Evolutionary conservation across 2,797 vertebrate genomes (phyloP).

Genomic region (Artibeus lituratus): DNA sequence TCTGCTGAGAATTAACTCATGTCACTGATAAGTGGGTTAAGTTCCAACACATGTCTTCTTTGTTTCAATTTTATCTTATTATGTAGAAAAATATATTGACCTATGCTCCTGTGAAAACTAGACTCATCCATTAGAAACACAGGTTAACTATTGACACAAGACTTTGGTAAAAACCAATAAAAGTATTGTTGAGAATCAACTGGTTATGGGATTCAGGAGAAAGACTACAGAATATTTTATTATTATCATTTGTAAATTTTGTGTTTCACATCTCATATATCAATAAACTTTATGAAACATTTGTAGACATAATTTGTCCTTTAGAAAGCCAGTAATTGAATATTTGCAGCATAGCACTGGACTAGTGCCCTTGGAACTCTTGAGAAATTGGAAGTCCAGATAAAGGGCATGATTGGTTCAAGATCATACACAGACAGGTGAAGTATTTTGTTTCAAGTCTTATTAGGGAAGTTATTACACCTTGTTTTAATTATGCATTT

Average conservation of each 20-base stretch:
- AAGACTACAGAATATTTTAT: background rate
- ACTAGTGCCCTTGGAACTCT: background rate
- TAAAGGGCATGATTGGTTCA: background rate
- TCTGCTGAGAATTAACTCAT: background rate
- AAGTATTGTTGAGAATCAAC: background rate
- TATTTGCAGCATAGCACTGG: background rate
- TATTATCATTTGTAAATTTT: background rate
- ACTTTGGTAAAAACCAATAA: background rate
- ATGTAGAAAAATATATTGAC: background rate
- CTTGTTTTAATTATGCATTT: background rate
- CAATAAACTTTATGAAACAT: background rate
- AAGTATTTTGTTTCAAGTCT: background rate
- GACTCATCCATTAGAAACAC: background rate
- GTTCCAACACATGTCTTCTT: background rate
- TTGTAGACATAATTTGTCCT: background rate
- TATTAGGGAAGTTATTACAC: background rate
- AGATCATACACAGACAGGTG: background rate
- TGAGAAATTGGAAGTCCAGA: background rate
- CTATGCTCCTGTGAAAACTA: background rate
- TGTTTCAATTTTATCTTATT: background rate
- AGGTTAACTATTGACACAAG: background rate
- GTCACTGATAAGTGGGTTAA: background rate
- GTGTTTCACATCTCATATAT: background rate
- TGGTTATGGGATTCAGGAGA: background rate
- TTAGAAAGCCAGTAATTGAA: background rate